These are phyloP conservation scores for Rousettus madagascariensis DNA, from an alignment of 2,797 vertebrate genomes.

Conservation along the genomic window DNA sequence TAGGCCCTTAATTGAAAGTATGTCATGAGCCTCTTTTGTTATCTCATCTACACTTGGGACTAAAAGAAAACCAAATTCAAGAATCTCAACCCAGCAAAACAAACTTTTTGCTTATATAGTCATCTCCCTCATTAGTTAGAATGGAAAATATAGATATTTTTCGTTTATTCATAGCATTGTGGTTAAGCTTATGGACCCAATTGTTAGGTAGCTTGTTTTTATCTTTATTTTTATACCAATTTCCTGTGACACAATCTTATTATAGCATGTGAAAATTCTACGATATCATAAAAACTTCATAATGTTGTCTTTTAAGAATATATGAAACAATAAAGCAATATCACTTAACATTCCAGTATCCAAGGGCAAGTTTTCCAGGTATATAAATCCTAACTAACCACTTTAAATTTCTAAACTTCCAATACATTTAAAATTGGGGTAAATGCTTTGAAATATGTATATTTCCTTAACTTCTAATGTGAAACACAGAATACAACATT, in stretches of 20 bases:
- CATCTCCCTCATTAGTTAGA: not conserved
- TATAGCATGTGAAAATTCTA: not conserved
- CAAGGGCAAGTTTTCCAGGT: not conserved
- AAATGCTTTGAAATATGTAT: not conserved
- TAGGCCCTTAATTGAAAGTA: not conserved
- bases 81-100: not conserved
- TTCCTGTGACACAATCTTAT: not conserved
- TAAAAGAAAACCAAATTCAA: not conserved
- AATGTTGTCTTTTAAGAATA: not conserved
- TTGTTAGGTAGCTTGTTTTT: not conserved
- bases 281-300: not conserved
- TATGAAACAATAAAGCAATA: not conserved
- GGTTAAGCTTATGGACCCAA: not conserved
- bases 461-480: not conserved
- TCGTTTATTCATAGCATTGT: not conserved
- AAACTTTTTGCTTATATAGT: not conserved
- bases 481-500: not conserved
- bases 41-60: not conserved
- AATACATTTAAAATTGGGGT: not conserved
- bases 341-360: not conserved
- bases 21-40: not conserved
- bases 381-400: not conserved
- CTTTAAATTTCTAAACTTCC: not conserved
- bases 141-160: not conserved
- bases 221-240: not conserved